A percentile compares a stretch with the other conserved stretches of the same genome.
phyloP scores from a whole-genome alignment of 2,113 vertebrate genomes.

The Aviceda subcristata region DNA sequence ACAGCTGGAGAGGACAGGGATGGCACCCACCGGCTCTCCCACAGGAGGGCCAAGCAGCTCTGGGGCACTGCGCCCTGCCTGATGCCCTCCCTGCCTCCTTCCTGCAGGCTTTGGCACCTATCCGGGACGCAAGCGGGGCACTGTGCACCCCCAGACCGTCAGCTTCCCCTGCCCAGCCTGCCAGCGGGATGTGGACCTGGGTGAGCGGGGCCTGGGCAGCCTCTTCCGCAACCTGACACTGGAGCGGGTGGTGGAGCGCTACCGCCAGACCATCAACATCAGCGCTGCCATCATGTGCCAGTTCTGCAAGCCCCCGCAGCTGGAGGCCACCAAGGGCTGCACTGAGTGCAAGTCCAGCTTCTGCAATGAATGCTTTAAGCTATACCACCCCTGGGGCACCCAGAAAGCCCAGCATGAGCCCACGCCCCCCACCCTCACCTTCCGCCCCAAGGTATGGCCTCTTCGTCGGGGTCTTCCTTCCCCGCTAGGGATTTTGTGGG shows the following conservation, averaged over 20 bases:
- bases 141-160: slow-evolving; percentile 77
- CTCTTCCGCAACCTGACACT: slow-evolving; percentile 95
- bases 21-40: neutral
- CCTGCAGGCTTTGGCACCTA: slow-evolving; percentile 87
- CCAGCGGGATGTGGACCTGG: slow-evolving; percentile 89
- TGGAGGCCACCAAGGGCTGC: slow-evolving; percentile 95
- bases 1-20: accelerated
- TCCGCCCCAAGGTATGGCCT: slow-evolving; percentile 87
- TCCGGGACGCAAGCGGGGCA: slow-evolving; percentile 85
- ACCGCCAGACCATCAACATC: slow-evolving; percentile 74
- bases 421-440: slow-evolving; percentile 90
- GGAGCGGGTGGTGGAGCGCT: slow-evolving; percentile 94
- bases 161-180: slow-evolving; percentile 91
- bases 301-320: slow-evolving; percentile 89
- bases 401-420: slow-evolving; percentile 94
- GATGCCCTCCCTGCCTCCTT: neutral
- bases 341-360: slow-evolving; percentile 94
- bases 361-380: slow-evolving; percentile 98
- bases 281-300: slow-evolving; percentile 89
- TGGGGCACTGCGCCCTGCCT: accelerated
- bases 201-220: slow-evolving; percentile 86
- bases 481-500: accelerated
- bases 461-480: neutral
- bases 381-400: slow-evolving; percentile 97
- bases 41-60: accelerated